Evolutionary conservation across 1,140 invertebrate genomes (phyloP), one percentile per base, ranked within the genome.

Genomic region (Diachasmimorpha longicaudata): DNA sequence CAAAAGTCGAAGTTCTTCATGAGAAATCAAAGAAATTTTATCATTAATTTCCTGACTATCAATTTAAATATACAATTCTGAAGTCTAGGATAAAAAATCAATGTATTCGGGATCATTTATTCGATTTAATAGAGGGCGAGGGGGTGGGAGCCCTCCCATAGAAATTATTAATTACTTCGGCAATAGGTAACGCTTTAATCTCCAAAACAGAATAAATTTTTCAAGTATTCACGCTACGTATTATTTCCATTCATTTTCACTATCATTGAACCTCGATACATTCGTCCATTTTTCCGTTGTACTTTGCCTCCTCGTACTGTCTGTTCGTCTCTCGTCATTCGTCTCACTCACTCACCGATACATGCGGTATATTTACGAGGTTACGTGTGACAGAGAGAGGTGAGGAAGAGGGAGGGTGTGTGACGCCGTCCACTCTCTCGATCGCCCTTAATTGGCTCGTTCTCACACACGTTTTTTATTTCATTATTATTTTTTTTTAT

Each of bases 381-480:
- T 63, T 63, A 63, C 13, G 58, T 25, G 58, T 23, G 23, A 63
- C 58, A 14, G 19, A 4, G 58, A 63, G 21, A 63, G 58, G 13
- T 1, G n/a, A 55, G n/a, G 13, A 19, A n/a, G 23, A 6, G 58
- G 9, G 58, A 63, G 10, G 11, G 58, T 10, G 58, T 14, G 58
- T 63, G 58, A 63, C 72, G 63, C 72, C 48, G 67, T 63, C 21
- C 5, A 11, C 39, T 21, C 63, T 75, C 73, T 75, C 67, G 31
- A 46, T 39, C 48, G 46, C 44, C 55, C 73, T 69, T 68, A 52
- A 63, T 63, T 63, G 58, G 58, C 58, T 25, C 58, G 58, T 63
- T 25, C 23, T 69, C 39, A 13, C 55, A 31, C 71, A 63, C 71
- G 3, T 46, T 13, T 48, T 25, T 37, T 55, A n/a, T 69, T 68